These are phyloP conservation scores for Ormia ochracea DNA, from an alignment of 2,888 invertebrate genomes.

Conservation along the genomic window DNA sequence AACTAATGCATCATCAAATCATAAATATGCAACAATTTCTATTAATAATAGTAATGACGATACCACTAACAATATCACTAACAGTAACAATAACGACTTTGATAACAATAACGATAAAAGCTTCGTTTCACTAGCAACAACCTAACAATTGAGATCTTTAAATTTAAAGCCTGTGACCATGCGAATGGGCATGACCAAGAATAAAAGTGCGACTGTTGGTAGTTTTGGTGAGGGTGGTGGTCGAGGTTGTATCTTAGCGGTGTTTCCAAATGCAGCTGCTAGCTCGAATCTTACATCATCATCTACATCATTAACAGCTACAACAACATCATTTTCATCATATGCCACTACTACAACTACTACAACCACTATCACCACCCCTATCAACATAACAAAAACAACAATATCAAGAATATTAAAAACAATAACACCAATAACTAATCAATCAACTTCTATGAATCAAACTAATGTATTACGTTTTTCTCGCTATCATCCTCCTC, in stretches of 20 bases:
- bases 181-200: background rate
- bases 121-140: constrained; percentile 21
- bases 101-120: constrained; percentile 19
- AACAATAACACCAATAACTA: constrained; percentile 22
- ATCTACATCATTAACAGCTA: constrained; percentile 5
- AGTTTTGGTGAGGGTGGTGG: constrained; percentile 43
- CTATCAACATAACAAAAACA: background rate
- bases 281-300: constrained; percentile 9
- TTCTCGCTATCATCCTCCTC: constrained; percentile 59
- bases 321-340: constrained; percentile 27
- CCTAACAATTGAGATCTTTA: constrained; percentile 26
- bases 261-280: constrained; percentile 19
- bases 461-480: constrained; percentile 61
- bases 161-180: background rate
- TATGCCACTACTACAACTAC: constrained; percentile 11
- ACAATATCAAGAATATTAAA: background rate
- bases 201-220: constrained; percentile 14
- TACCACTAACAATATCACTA: constrained; percentile 26
- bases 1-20: constrained; percentile 59
- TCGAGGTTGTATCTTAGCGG: constrained; percentile 17
- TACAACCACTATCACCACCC: constrained; percentile 13
- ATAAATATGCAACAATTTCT: constrained; percentile 31
- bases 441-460: constrained; percentile 39
- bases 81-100: constrained; percentile 15
- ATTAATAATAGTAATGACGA: constrained; percentile 30